Percentiles rank a stretch among this genome's conserved stretches.
Conservation (phyloP, 2,888 invertebrate species). For the Pediacus dermestoides region DNA sequence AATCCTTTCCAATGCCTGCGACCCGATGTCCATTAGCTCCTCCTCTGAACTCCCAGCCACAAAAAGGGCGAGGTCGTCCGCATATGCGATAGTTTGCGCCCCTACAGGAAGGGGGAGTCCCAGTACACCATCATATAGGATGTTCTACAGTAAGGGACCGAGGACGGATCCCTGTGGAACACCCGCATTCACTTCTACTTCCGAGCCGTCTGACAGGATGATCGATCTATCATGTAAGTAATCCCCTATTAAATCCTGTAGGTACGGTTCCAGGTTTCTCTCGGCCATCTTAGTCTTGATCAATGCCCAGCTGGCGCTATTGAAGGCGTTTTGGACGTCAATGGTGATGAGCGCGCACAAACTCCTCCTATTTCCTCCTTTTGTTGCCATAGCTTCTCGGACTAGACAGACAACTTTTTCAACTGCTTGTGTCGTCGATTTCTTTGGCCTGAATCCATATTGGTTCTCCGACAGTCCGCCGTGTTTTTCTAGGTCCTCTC, state of each 20-base stretch:
- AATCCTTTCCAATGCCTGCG: constrained; percentile 5
- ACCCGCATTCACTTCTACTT: background rate
- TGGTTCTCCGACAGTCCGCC: constrained; percentile 12
- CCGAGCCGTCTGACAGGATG: background rate
- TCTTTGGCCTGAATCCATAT: constrained; percentile 18
- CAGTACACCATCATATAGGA: background rate
- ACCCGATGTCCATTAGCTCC: background rate
- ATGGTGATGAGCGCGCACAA: background rate
- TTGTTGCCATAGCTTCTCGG: background rate
- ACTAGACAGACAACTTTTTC: background rate
- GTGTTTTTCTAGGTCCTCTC: constrained; percentile 10
- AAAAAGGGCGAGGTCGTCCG: background rate
- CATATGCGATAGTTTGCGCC: background rate
- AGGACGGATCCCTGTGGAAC: background rate
- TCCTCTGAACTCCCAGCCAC: background rate
- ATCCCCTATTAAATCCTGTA: background rate
- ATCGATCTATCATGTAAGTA: background rate
- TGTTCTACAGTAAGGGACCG: background rate
- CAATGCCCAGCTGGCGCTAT: background rate
- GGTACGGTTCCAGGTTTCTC: background rate
- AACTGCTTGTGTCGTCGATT: constrained; percentile 14
- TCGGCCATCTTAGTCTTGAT: background rate
- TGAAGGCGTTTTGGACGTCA: constrained; percentile 6
- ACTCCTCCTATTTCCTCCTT: background rate
- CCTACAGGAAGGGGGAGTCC: background rate